These are phyloP conservation scores for Hetaerina americana DNA, from an alignment of 1,140 invertebrate genomes.

Conservation along the genomic window DNA sequence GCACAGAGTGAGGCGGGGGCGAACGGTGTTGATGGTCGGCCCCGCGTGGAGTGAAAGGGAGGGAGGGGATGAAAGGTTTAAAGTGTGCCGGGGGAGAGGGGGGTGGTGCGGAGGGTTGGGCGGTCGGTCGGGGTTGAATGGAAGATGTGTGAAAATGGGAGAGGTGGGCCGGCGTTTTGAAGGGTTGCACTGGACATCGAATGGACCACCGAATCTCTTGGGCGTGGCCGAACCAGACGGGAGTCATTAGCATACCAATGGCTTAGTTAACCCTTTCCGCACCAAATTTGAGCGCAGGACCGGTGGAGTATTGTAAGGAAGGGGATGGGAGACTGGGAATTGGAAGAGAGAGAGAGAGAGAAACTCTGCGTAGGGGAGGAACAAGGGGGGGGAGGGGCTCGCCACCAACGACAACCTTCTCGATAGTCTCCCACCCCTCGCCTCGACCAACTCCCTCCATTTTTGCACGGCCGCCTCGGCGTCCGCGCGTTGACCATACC, in stretches of 20 bases:
- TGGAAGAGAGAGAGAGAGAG: too few relatives aligned
- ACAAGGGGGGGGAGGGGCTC: too few relatives aligned
- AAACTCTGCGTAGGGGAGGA: too few relatives aligned
- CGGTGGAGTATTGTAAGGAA: too few relatives aligned
- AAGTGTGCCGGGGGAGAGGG: background rate
- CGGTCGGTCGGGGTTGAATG: background rate
- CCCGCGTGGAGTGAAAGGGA: background rate
- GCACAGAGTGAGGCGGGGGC: background rate
- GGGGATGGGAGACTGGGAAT: too few relatives aligned
- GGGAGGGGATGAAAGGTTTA: background rate
- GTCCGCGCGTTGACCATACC: too few relatives aligned
- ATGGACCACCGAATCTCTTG: background rate
- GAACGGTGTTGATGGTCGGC: background rate
- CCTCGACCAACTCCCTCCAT: too few relatives aligned
- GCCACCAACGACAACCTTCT: too few relatives aligned
- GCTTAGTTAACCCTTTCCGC: background rate
- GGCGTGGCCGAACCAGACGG: background rate
- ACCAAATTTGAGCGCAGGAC: background rate
- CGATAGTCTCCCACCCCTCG: background rate
- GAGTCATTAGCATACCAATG: background rate
- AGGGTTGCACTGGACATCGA: background rate
- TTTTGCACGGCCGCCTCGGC: too few relatives aligned
- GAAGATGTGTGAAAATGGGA: background rate
- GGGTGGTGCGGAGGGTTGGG: background rate
- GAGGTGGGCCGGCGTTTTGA: background rate